Conservation (phyloP, 2,888 invertebrate genomes). For the Orthonychiurus folsomi region DNA sequence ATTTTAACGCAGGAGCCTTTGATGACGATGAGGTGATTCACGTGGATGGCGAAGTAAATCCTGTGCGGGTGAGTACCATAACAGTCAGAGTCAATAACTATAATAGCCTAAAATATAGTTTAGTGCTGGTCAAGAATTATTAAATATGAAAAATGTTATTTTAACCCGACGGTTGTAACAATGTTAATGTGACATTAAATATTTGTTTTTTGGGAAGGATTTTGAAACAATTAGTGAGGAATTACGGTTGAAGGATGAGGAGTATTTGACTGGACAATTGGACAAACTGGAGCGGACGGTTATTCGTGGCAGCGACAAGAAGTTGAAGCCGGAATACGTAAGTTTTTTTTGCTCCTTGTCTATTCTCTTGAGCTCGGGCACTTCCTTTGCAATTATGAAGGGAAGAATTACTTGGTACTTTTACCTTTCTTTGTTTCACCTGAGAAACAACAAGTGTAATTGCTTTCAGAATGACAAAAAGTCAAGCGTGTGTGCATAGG, state of each 20-base stretch:
- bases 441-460: not conserved
- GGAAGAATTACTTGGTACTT: not conserved
- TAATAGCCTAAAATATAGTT: too few relatives aligned
- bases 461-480: not conserved
- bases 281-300: constrained; percentile 80
- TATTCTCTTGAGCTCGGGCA: not conserved
- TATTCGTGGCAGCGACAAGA: constrained; percentile 81
- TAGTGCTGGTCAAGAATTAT: too few relatives aligned
- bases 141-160: too few relatives aligned
- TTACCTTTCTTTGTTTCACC: not conserved
- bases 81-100: too few relatives aligned
- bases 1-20: constrained; percentile 93
- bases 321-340: constrained; percentile 89
- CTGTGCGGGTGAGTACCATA: too few relatives aligned
- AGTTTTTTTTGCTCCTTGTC: constrained; percentile 44
- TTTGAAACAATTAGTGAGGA: constrained; percentile 94
- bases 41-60: constrained; percentile 96
- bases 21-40: constrained; percentile 97
- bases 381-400: not conserved
- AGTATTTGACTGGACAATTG: constrained; percentile 67
- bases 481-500: too few relatives aligned
- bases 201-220: too few relatives aligned
- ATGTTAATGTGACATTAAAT: too few relatives aligned
- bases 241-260: constrained; percentile 85
- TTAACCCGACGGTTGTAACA: too few relatives aligned